A percentile compares a stretch with the other conserved stretches of the same genome.
Conservation (phyloP, 2,113 vertebrate species). For the Rhodinocichla rosea region DNA sequence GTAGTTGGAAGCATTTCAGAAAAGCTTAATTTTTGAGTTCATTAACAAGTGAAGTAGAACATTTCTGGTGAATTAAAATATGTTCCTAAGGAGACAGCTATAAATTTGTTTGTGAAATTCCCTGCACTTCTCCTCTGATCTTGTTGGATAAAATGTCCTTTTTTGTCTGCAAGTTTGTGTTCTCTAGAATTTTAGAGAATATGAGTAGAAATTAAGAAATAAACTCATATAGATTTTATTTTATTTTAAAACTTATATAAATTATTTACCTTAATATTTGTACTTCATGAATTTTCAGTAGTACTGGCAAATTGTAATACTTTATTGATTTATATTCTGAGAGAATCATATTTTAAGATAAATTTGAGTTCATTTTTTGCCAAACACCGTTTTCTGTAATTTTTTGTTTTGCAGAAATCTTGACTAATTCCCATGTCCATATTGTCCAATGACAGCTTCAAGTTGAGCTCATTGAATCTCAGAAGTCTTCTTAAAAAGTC, state of each 20-base stretch:
- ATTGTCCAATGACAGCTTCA: background rate
- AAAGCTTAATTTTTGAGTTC: background rate
- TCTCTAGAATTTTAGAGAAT: background rate
- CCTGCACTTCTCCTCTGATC: background rate
- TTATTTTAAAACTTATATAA: background rate
- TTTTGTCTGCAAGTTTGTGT: background rate
- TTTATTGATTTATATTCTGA: background rate
- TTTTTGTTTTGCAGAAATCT: background rate
- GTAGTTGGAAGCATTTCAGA: background rate
- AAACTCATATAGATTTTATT: rapidly evolving
- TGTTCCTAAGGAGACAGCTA: background rate
- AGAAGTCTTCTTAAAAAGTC: background rate
- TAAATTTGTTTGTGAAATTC: background rate
- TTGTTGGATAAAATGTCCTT: background rate
- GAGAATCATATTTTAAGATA: background rate
- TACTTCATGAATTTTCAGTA: background rate
- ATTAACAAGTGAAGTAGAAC: background rate
- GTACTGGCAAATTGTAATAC: background rate
- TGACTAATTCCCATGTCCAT: background rate
- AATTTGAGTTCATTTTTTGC: background rate
- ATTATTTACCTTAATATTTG: background rate
- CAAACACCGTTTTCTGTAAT: background rate
- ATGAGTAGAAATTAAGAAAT: background rate
- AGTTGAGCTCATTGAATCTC: background rate
- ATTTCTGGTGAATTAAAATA: background rate